These are phyloP conservation scores for Bradypodion pumilum DNA, from an alignment of 2,797 vertebrate species.

Conservation along the genomic window DNA sequence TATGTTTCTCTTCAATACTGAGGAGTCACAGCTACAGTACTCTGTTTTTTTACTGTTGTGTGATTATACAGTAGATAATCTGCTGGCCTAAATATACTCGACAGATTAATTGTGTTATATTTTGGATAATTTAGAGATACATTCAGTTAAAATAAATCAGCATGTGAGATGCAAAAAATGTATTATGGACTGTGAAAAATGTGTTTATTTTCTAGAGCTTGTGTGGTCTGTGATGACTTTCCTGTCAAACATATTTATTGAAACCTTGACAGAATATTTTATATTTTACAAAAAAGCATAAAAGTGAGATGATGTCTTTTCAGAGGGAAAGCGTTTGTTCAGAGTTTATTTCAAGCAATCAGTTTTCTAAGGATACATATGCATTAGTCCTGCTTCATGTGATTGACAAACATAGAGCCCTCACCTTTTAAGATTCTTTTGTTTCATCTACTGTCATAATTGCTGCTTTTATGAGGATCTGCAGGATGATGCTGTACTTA, in stretches of 20 bases:
- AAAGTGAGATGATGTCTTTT: background rate
- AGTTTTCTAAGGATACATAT: background rate
- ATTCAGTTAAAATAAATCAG: slow-evolving; percentile 12
- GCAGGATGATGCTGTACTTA: background rate
- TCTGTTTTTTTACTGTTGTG: background rate
- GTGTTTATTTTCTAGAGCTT: background rate
- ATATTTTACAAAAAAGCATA: background rate
- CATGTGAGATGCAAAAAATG: background rate
- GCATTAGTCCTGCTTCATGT: background rate
- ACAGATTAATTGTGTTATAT: background rate
- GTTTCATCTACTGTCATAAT: too few relatives aligned
- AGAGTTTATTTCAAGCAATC: background rate
- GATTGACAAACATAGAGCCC: background rate
- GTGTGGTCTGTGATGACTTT: slow-evolving; percentile 2
- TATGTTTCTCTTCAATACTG: background rate
- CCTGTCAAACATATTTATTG: slow-evolving; percentile 11
- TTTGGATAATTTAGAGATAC: background rate
- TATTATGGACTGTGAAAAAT: background rate
- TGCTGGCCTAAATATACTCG: background rate
- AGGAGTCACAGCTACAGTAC: background rate
- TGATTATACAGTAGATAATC: background rate
- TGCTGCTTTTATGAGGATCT: background rate
- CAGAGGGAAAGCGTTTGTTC: background rate
- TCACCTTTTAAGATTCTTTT: background rate
- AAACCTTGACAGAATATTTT: slow-evolving; percentile 1